phyloP scores from a whole-genome alignment of 2,888 invertebrate genomes.

The Creontiades dilutus region DNA sequence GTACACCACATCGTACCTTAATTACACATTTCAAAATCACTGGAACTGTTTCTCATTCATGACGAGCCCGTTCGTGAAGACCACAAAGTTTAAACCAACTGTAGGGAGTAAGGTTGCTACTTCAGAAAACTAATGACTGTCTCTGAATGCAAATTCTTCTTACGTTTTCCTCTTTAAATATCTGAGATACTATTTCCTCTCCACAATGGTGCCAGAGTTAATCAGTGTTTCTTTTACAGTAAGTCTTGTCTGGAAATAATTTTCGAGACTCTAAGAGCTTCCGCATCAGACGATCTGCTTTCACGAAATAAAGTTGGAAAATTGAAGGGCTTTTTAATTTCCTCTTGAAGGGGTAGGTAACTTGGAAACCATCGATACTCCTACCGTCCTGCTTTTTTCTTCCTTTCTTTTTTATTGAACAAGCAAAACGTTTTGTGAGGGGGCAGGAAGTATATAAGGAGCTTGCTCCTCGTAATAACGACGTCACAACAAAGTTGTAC shows the following conservation, averaged over 20 bases:
- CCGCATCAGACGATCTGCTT: neutral
- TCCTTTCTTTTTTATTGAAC: neutral
- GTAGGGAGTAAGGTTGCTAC: no score
- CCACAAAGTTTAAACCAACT: no score
- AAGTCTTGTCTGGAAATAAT: neutral
- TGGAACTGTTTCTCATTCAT: no score
- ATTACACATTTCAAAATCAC: no score
- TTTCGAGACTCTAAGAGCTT: neutral
- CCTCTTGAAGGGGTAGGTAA: neutral
- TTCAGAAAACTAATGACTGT: neutral
- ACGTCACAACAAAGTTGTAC: neutral
- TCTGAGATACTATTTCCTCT: neutral
- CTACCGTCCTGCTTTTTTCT: neutral
- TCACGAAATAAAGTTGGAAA: slow-evolving; percentile 17
- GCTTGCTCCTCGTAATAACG: slow-evolving; percentile 27
- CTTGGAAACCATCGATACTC: neutral
- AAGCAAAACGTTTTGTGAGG: neutral
- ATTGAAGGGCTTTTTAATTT: neutral
- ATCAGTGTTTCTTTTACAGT: neutral
- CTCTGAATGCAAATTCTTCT: neutral
- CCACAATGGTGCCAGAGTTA: slow-evolving; percentile 4
- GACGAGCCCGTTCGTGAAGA: no score
- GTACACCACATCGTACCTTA: no score
- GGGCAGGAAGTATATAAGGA: slow-evolving; percentile 25
- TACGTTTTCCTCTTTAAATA: neutral